These are phyloP conservation scores for Mus pahari DNA, from an alignment of 2,113 vertebrate genomes.

Conservation along the genomic window DNA sequence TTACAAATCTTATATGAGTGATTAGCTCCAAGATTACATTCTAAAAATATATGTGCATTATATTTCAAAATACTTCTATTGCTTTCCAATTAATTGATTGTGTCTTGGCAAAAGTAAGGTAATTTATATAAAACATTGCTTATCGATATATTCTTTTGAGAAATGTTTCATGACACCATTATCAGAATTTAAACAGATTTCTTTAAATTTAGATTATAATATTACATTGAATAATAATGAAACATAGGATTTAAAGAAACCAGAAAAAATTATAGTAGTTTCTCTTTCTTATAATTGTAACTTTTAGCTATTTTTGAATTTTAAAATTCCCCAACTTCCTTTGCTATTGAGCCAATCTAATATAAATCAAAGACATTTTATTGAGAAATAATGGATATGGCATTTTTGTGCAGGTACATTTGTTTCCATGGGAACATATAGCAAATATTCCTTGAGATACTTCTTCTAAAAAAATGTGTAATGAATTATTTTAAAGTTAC, in stretches of 20 bases:
- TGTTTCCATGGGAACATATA: conserved; percentile 69
- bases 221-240: not conserved
- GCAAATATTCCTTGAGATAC: conserved; percentile 56
- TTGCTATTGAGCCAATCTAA: conserved; percentile 32
- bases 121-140: not conserved
- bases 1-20: not conserved
- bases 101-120: not conserved
- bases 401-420: conserved; percentile 60
- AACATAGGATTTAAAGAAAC: not conserved
- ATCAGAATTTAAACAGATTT: not conserved
- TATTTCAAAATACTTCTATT: not conserved
- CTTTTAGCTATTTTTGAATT: conserved; percentile 1
- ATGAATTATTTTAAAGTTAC: conserved; percentile 69
- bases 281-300: not conserved
- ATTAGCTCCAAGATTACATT: conserved; percentile 34
- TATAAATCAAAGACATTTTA: conserved; percentile 62
- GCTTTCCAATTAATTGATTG: not conserved
- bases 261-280: not conserved
- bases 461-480: conserved; percentile 67
- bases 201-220: not conserved
- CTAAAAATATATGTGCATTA: not conserved
- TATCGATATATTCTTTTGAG: not conserved
- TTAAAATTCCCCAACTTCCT: not conserved
- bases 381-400: conserved; percentile 59
- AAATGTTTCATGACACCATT: not conserved